phyloP scores from a whole-genome alignment of 2,888 invertebrate genomes.

The Melikaiella ostensackeni region DNA sequence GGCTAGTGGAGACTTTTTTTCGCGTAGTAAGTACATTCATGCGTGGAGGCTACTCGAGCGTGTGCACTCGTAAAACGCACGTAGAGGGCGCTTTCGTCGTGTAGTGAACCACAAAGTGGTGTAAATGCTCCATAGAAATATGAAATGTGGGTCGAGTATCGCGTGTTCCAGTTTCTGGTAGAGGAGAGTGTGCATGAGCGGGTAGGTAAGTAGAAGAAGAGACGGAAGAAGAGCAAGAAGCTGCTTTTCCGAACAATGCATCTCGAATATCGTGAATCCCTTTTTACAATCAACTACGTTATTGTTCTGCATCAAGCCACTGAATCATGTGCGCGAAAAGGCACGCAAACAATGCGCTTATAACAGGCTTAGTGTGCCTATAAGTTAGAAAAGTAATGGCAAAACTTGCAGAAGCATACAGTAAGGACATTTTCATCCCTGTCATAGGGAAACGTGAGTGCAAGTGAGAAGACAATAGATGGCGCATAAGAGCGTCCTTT shows the following conservation, averaged over 20 bases:
- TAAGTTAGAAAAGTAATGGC: no score
- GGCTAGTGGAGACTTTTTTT: slow-evolving; percentile 49
- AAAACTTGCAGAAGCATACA: no score
- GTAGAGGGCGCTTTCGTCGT: slow-evolving; percentile 18
- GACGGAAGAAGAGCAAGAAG: slow-evolving; percentile 43
- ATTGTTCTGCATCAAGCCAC: slow-evolving; percentile 59
- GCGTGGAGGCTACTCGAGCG: slow-evolving; percentile 46
- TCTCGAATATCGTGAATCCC: slow-evolving; percentile 52
- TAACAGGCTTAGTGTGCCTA: no score
- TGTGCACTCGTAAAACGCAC: slow-evolving; percentile 44
- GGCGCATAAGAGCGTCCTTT: no score
- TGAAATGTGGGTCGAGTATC: slow-evolving; percentile 47
- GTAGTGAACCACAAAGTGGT: slow-evolving; percentile 5
- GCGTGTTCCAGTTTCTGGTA: slow-evolving; percentile 46
- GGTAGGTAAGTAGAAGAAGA: slow-evolving; percentile 42
- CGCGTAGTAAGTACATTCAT: slow-evolving; percentile 40
- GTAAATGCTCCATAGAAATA: slow-evolving; percentile 47
- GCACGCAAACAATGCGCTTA: no score
- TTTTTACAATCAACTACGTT: slow-evolving; percentile 65
- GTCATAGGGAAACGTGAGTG: no score
- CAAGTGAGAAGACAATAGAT: no score
- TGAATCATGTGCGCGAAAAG: slow-evolving; percentile 44
- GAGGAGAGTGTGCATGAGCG: slow-evolving; percentile 36
- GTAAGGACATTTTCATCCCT: no score
- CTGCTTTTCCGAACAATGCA: slow-evolving; percentile 58